Base-by-base conservation (phyloP, 2,888 invertebrate species). In the Pandemis heparana region DNA sequence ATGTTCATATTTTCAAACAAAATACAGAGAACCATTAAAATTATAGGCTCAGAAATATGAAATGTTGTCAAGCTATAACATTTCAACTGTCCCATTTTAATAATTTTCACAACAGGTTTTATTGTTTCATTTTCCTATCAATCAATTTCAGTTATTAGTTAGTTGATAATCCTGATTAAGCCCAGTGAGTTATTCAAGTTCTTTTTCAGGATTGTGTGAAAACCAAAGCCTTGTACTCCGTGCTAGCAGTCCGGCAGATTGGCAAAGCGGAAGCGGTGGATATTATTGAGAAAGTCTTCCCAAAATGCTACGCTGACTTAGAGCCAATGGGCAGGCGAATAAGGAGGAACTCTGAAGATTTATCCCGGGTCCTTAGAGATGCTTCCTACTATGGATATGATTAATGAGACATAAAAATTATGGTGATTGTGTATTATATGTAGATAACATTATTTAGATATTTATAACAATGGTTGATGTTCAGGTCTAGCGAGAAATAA, bases 241-340 rank as follows among this genome's bases (percentile, higher is more conserved):
- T 99, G 1, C 82, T 98, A 79, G 97, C 98, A 64, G 98, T 97
- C 0, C 95, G 98, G 70, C 96, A 97, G 81, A 96, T 99, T 18
- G 94, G 95, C 0, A 92, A 95, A 75, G 93, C 95, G 65, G 96
- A 98, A 85, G 99, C 98, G 0, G 91, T 95, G 16, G 95, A 95
- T 41, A 96, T 97, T 0, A 97, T 99, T 38, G 97, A 99, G 79
- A 95, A 97, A 83, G 99, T 99, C 0, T 99, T 99, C 89, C 95
- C 96, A 0, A 97, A 96, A 86, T 99, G 99, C 88, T 99, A 99
- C 84, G 96, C 96, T 23, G 99, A 99, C 89, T 93, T 99, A 80
- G 99, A 99, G 86, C 99, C 99, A 0, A 95, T 99, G 65, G 99
- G 99, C 0, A 93, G 97, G 78, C 92, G 97, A 76, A 94, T 97